Conservation (phyloP, 1,140 invertebrate genomes). For the Drosophila melanogaster region DNA sequence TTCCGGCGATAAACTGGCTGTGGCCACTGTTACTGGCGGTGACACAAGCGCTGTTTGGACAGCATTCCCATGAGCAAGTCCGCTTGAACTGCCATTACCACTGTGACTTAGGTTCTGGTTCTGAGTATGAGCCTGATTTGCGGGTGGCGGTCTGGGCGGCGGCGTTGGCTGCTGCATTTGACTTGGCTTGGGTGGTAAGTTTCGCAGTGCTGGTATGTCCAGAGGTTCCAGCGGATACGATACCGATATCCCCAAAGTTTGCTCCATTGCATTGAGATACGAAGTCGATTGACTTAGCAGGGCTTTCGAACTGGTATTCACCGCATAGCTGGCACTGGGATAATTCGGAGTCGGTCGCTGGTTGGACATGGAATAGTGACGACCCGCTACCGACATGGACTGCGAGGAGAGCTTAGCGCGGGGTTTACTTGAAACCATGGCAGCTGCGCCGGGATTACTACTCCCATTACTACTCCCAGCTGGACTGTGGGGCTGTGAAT, state of each 20-base stretch:
- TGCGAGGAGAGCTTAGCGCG: conserved; percentile 77
- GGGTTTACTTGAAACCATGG: conserved; percentile 32
- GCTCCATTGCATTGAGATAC: conserved; percentile 78
- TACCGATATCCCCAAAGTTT: conserved; percentile 69
- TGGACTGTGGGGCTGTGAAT: conserved; percentile 59
- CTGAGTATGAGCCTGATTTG: conserved; percentile 30
- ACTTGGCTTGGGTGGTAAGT: conserved; percentile 72
- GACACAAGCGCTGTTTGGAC: conserved; percentile 54
- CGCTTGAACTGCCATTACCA: conserved; percentile 24
- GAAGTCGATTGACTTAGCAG: conserved; percentile 80
- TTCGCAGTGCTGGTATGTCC: conserved; percentile 63
- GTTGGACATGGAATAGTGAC: conserved; percentile 80
- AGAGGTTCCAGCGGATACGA: conserved; percentile 77
- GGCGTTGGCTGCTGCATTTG: conserved; percentile 71
- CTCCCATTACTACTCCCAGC: conserved; percentile 45
- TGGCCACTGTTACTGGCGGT: conserved; percentile 71
- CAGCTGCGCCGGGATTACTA: conserved; percentile 17
- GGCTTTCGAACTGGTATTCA: conserved; percentile 54
- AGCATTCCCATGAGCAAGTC: conserved; percentile 23
- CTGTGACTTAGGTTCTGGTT: conserved; percentile 18
- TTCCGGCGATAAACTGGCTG: conserved; percentile 79
- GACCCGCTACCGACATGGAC: conserved; percentile 77
- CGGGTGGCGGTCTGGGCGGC: conserved; percentile 83
- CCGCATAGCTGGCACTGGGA: conserved; percentile 51
- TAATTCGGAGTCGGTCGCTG: conserved; percentile 53